Conservation (phyloP, 2,113 vertebrate genomes). For the Myiagra hebetior region DNA sequence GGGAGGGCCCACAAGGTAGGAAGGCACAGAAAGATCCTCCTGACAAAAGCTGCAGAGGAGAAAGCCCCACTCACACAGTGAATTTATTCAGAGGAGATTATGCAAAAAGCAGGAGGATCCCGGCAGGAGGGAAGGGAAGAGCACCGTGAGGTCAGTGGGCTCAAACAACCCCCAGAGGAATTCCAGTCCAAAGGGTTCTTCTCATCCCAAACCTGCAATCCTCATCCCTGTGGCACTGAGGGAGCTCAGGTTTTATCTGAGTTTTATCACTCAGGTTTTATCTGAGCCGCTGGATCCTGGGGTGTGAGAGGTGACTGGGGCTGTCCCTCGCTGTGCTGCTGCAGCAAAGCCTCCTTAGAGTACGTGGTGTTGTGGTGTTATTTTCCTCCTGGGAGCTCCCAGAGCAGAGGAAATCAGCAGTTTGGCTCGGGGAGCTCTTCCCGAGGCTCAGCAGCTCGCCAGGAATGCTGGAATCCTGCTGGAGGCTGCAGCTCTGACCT, state of each 20-base stretch:
- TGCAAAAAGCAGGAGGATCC: neutral
- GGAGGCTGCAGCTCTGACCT: neutral
- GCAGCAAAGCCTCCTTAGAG: neutral
- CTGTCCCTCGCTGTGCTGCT: neutral
- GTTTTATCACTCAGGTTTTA: neutral
- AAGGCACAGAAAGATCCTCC: neutral
- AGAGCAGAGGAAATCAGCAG: neutral
- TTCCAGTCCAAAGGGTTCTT: neutral
- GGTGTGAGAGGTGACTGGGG: neutral
- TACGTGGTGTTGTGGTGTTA: fast-evolving
- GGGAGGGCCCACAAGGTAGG: neutral
- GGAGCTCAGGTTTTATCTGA: neutral
- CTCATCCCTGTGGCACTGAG: neutral
- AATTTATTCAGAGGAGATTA: constrained; percentile 12
- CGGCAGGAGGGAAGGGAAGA: neutral
- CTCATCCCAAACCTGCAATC: neutral
- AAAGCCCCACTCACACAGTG: neutral
- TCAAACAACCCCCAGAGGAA: neutral
- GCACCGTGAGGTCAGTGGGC: neutral
- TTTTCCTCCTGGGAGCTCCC: neutral
- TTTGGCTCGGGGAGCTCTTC: neutral
- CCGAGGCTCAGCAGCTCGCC: neutral
- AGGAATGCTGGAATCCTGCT: neutral
- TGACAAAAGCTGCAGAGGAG: neutral
- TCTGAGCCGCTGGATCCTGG: neutral